Evolutionary conservation across 2,797 vertebrate genomes (phyloP).

Genomic region (Coranthus polyacanthus): DNA sequence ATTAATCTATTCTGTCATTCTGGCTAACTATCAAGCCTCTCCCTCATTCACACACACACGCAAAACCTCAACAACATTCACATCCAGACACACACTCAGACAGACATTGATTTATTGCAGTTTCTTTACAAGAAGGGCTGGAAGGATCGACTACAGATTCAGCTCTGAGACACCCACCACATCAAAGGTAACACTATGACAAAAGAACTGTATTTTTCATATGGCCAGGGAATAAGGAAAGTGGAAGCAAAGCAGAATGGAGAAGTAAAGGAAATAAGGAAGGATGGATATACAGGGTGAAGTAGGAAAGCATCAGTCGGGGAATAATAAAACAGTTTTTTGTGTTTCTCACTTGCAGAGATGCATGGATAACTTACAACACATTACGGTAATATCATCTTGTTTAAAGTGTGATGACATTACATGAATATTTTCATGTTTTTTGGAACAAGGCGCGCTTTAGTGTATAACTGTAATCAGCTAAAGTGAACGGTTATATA

Average conservation of each 20-base stretch:
- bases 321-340: constrained; percentile 10
- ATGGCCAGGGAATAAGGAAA: constrained; percentile 11
- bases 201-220: constrained; percentile 2
- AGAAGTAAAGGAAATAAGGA: constrained; percentile 12
- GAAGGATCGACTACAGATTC: constrained; percentile 41
- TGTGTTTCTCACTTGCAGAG: constrained; percentile 9
- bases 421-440: too few relatives aligned
- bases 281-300: constrained; percentile 1
- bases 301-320: neutral
- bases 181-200: constrained; percentile 39
- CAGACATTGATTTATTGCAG: constrained; percentile 66
- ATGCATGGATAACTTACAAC: constrained; percentile 29
- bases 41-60: constrained; percentile 35
- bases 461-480: too few relatives aligned
- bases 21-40: constrained; percentile 40
- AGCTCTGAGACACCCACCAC: constrained; percentile 36
- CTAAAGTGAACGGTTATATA: too few relatives aligned
- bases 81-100: constrained; percentile 42
- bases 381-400: constrained; percentile 43
- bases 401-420: constrained; percentile 11
- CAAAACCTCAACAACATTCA: constrained; percentile 28
- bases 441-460: too few relatives aligned
- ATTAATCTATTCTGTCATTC: constrained; percentile 48
- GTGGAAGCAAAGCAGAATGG: neutral
- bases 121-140: constrained; percentile 48